phyloP scores from a whole-genome alignment of 1,140 invertebrate genomes.

The Pentalonia nigronervosa region DNA sequence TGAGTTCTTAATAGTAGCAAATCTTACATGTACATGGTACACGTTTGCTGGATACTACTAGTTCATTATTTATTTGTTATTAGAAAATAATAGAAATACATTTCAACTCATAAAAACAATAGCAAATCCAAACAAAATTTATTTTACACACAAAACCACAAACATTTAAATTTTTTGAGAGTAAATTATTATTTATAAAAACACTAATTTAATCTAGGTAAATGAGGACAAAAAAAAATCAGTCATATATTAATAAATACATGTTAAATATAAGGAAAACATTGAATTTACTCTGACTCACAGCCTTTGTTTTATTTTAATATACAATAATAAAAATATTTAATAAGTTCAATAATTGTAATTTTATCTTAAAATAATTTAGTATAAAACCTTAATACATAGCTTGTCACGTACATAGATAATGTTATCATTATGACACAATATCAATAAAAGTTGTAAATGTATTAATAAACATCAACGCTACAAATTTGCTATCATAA shows the following conservation, averaged over 20 bases:
- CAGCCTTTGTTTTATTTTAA: conserved; percentile 44
- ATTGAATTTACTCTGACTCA: conserved; percentile 39
- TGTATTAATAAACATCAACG: not conserved
- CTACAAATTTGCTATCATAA: not conserved
- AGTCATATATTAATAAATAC: conserved; percentile 41
- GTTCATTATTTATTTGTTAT: not conserved
- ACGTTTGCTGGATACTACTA: not conserved
- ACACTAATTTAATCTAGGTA: not conserved
- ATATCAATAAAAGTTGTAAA: not conserved
- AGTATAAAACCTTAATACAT: not conserved
- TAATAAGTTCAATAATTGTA: conserved; percentile 29
- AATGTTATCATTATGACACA: not conserved
- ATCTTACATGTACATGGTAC: not conserved
- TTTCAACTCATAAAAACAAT: not conserved
- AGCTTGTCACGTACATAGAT: not conserved
- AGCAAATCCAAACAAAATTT: conserved; percentile 37
- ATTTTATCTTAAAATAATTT: conserved; percentile 7
- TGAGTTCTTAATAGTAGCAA: too few relatives aligned
- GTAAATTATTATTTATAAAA: conserved; percentile 37
- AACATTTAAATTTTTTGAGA: not conserved
- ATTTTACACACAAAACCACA: conserved; percentile 24
- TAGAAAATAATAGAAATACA: not conserved
- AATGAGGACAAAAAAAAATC: conserved; percentile 27
- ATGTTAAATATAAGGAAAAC: conserved; percentile 37
- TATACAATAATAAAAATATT: conserved; percentile 25